phyloP scores from a whole-genome alignment of 2,797 vertebrate genomes.

The Malurus leucopterus region DNA sequence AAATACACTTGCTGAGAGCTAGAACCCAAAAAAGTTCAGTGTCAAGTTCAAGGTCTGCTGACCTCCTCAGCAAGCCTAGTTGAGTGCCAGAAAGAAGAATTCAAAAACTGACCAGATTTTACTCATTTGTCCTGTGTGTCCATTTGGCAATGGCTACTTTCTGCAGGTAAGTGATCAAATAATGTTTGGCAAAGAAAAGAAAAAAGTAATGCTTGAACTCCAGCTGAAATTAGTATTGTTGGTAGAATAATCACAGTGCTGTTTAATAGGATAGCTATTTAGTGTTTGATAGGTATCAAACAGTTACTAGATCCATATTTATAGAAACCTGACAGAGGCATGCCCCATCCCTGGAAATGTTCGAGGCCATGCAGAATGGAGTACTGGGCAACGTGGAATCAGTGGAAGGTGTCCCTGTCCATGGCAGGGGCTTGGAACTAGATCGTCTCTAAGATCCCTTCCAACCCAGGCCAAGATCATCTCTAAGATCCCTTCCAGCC shows the following conservation, averaged over 20 bases:
- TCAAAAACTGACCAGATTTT: background rate
- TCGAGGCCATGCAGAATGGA: background rate
- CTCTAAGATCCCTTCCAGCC: no score
- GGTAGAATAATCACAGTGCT: background rate
- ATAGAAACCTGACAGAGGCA: conserved; percentile 24
- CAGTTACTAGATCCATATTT: background rate
- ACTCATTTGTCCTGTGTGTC: background rate
- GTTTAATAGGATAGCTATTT: conserved; percentile 19
- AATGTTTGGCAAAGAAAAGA: background rate
- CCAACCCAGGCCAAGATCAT: no score
- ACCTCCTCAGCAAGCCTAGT: background rate
- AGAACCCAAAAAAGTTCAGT: background rate
- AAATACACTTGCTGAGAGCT: background rate
- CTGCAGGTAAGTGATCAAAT: background rate
- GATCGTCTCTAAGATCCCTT: background rate
- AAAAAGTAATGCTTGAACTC: background rate
- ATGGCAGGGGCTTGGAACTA: background rate
- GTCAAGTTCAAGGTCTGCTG: background rate
- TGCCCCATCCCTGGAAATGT: background rate
- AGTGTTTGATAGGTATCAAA: background rate
- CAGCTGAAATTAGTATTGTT: background rate
- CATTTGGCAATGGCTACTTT: background rate
- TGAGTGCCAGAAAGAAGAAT: background rate
- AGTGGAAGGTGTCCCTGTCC: background rate
- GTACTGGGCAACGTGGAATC: background rate